Percentiles rank a stretch among this genome's conserved stretches.
phyloP scores from a whole-genome alignment of 1,140 invertebrate genomes.

The Augochlora pura region DNA sequence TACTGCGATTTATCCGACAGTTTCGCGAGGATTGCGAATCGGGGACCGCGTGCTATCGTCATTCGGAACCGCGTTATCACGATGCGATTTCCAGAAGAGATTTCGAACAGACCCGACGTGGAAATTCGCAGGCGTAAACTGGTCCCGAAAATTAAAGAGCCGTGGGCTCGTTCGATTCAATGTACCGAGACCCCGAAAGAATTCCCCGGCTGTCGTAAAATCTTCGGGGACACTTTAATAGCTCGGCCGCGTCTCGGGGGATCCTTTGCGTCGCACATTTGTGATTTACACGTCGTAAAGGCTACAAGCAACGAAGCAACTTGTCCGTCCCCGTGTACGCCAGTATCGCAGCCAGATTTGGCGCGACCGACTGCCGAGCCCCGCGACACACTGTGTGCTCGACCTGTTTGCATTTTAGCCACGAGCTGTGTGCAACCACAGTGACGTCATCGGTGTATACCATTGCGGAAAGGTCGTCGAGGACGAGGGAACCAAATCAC shows the following conservation, averaged over 20 bases:
- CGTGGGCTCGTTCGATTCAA: constrained; percentile 21
- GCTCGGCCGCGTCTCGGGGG: constrained; percentile 19
- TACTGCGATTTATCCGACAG: not conserved
- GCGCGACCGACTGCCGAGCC: constrained; percentile 13
- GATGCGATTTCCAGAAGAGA: no score
- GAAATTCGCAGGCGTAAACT: not conserved
- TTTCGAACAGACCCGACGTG: no score
- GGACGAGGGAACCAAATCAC: not conserved
- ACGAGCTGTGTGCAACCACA: constrained; percentile 14
- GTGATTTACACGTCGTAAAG: constrained; percentile 71
- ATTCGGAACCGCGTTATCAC: no score
- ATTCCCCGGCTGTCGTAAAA: constrained; percentile 48
- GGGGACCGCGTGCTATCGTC: no score
- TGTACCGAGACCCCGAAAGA: constrained; percentile 31
- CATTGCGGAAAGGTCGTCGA: constrained; percentile 46
- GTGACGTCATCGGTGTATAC: constrained; percentile 48
- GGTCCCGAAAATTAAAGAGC: constrained; percentile 17
- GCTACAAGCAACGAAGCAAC: constrained; percentile 30
- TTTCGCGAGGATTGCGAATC: not conserved
- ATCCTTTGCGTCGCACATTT: constrained; percentile 53
- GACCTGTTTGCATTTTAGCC: constrained; percentile 25
- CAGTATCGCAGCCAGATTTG: constrained; percentile 28
- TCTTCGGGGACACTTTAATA: constrained; percentile 55
- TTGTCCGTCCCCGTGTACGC: not conserved
- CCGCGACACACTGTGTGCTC: not conserved